Evolutionary conservation across 2,888 invertebrate species (phyloP).

Genomic region (Drosophila borealis): DNA sequence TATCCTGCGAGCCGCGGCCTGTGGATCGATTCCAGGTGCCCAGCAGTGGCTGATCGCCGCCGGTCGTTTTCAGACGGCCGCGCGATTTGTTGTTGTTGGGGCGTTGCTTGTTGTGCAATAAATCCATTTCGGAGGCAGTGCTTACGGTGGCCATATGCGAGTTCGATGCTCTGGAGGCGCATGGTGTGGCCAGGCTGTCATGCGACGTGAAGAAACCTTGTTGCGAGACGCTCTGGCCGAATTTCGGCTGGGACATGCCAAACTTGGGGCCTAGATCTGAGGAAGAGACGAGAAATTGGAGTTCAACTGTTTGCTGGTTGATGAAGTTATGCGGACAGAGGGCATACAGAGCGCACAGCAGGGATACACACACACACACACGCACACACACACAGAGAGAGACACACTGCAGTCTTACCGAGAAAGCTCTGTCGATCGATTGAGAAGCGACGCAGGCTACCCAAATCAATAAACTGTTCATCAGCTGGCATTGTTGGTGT

Average conservation of each 20-base stretch:
- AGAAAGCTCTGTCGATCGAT: conserved; percentile 85
- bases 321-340: neutral
- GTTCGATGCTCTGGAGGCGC: conserved; percentile 87
- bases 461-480: conserved; percentile 84
- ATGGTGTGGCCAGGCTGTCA: conserved; percentile 90
- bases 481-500: conserved; percentile 83
- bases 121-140: conserved; percentile 90
- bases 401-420: conserved; percentile 74
- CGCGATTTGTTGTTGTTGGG: conserved; percentile 86
- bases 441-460: conserved; percentile 84
- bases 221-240: conserved; percentile 85
- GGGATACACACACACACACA: neutral
- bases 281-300: conserved; percentile 3
- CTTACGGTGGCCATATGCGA: conserved; percentile 86
- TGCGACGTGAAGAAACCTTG: conserved; percentile 90
- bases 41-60: conserved; percentile 89
- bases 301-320: neutral
- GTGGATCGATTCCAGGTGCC: conserved; percentile 88
- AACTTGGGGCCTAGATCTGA: conserved; percentile 92
- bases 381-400: neutral
- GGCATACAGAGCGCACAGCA: neutral
- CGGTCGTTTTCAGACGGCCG: conserved; percentile 88
- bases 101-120: conserved; percentile 86
- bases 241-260: conserved; percentile 88
- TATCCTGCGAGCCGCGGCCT: conserved; percentile 85